These are phyloP conservation scores for Noctua fimbriata DNA, from an alignment of 2,888 invertebrate species.

Conservation along the genomic window DNA sequence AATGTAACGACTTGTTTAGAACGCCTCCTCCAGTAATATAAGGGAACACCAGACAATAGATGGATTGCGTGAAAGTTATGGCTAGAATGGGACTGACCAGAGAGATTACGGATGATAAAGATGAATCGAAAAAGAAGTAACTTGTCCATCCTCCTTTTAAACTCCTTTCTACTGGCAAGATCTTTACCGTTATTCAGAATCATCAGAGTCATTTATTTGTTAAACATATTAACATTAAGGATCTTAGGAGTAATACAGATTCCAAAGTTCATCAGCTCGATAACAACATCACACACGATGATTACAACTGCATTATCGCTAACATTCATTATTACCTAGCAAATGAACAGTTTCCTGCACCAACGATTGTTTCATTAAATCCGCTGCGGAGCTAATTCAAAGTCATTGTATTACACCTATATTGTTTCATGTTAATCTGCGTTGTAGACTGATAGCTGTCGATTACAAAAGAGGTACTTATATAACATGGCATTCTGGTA, in stretches of 20 bases:
- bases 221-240: too few relatives aligned
- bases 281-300: background rate
- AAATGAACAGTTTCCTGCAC: conserved; percentile 52
- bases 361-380: conserved; percentile 45
- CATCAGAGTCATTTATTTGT: too few relatives aligned
- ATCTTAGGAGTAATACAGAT: too few relatives aligned
- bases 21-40: too few relatives aligned
- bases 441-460: background rate
- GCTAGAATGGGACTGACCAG: too few relatives aligned
- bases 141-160: background rate
- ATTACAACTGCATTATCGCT: conserved; percentile 28
- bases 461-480: background rate
- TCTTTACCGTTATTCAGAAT: background rate
- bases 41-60: too few relatives aligned
- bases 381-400: conserved; percentile 27
- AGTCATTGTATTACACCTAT: conserved; percentile 27
- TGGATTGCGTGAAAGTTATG: too few relatives aligned
- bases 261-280: background rate
- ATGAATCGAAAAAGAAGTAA: too few relatives aligned
- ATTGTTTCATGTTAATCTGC: conserved; percentile 36
- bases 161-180: background rate
- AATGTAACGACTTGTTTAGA: too few relatives aligned
- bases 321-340: conserved; percentile 23
- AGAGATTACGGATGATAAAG: too few relatives aligned
- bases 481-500: background rate